These are phyloP conservation scores for Hylyphantes graminicola DNA, from an alignment of 1,140 invertebrate genomes.

Conservation along the genomic window DNA sequence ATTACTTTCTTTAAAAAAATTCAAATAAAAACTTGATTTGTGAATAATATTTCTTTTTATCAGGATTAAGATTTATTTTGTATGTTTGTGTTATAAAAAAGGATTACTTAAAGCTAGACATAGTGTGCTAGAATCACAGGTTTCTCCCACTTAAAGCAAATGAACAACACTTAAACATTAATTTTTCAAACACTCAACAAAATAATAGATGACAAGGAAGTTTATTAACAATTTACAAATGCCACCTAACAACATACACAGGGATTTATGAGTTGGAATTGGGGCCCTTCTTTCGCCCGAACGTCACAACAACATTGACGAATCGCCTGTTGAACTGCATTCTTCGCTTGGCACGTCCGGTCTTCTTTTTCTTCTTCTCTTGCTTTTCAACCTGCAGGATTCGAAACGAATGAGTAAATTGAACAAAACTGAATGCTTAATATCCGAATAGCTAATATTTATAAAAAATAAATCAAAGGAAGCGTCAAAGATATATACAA, in stretches of 20 bases:
- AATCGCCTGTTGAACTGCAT: constrained; percentile 99
- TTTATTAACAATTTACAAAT: constrained; percentile 25
- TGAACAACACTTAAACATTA: constrained; percentile 1
- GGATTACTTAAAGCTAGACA: too few species aligned
- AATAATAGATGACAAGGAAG: not conserved
- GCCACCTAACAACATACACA: not conserved
- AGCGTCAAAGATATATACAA: not conserved
- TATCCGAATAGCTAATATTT: not conserved
- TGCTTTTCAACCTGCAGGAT: constrained; percentile 87
- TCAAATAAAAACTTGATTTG: too few species aligned
- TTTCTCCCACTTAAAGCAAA: not conserved
- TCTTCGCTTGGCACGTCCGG: constrained; percentile 96
- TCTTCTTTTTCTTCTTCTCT: constrained; percentile 99
- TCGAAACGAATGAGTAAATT: not conserved
- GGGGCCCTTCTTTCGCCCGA: constrained; percentile 95
- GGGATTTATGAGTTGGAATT: constrained; percentile 81
- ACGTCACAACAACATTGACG: constrained; percentile 94
- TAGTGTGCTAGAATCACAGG: too few species aligned
- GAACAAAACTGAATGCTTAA: not conserved
- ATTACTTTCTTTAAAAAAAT: too few species aligned
- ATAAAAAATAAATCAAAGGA: not conserved
- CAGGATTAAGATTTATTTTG: too few species aligned
- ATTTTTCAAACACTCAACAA: too few species aligned
- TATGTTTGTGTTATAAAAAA: too few species aligned
- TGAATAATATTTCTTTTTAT: too few species aligned